Percentiles rank a stretch among this genome's conserved stretches.
phyloP scores from a whole-genome alignment of 2,888 invertebrate species.

The Drosophila monieri region DNA sequence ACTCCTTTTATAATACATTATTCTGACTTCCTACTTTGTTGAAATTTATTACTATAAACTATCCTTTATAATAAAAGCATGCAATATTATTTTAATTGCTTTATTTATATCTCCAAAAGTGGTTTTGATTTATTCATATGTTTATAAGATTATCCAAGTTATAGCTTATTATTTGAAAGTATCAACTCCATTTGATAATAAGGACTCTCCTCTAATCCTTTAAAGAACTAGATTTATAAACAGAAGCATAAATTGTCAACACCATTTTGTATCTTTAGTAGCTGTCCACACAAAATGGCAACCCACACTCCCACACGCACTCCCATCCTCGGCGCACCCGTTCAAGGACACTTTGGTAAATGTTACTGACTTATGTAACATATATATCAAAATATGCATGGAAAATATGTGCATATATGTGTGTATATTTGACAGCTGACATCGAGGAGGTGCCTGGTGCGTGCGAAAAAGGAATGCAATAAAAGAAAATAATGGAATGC shows the following conservation, averaged over 20 bases:
- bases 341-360: slow-evolving; percentile 44
- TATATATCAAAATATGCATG: slow-evolving; percentile 24
- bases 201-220: background rate
- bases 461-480: slow-evolving; percentile 46
- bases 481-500: slow-evolving; percentile 41
- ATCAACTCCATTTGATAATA: too few species aligned
- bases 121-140: too few species aligned
- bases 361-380: slow-evolving; percentile 17
- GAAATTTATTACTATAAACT: background rate
- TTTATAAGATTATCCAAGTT: too few species aligned
- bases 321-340: slow-evolving; percentile 7
- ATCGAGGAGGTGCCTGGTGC: slow-evolving; percentile 34
- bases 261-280: slow-evolving; percentile 44
- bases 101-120: too few species aligned
- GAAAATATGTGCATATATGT: slow-evolving; percentile 20
- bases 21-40: background rate
- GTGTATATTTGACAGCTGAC: slow-evolving; percentile 44
- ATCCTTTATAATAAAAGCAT: too few species aligned
- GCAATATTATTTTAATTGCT: too few species aligned
- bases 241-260: slow-evolving; percentile 56
- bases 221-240: slow-evolving; percentile 48
- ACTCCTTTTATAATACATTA: background rate
- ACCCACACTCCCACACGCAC: slow-evolving; percentile 10
- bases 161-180: too few species aligned
- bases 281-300: slow-evolving; percentile 47